phyloP scores from a whole-genome alignment of 2,113 vertebrate genomes.

The Tetrao urogallus region DNA sequence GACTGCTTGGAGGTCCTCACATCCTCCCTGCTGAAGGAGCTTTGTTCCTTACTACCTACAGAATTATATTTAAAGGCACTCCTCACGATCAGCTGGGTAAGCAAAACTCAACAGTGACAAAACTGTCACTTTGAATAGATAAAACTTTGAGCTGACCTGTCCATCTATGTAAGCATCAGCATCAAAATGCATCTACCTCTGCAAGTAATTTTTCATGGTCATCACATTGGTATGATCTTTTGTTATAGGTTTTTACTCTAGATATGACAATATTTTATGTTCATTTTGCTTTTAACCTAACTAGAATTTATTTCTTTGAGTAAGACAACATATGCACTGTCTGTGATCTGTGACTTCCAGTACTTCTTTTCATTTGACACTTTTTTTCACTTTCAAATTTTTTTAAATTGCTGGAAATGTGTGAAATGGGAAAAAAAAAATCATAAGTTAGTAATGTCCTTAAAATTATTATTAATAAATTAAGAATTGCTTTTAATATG shows the following conservation, averaged over 20 bases:
- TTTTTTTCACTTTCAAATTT: neutral
- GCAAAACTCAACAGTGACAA: neutral
- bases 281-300: neutral
- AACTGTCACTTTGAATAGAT: neutral
- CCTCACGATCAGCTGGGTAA: conserved; percentile 95
- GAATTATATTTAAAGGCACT: conserved; percentile 95
- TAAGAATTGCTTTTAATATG: neutral
- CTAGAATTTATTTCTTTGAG: neutral
- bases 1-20: conserved; percentile 92
- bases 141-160: neutral
- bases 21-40: conserved; percentile 98
- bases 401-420: neutral
- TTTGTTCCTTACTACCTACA: conserved; percentile 95
- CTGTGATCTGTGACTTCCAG: neutral
- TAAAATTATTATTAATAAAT: neutral
- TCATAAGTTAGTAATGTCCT: neutral
- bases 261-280: neutral
- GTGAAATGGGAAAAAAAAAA: neutral
- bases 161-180: neutral
- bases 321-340: neutral
- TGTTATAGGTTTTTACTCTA: neutral
- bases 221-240: neutral
- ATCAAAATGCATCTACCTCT: neutral
- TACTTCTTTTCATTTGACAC: neutral
- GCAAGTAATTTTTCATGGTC: neutral